Conservation (phyloP, 2,888 invertebrate genomes). For the Notocelia uddmanniana region DNA sequence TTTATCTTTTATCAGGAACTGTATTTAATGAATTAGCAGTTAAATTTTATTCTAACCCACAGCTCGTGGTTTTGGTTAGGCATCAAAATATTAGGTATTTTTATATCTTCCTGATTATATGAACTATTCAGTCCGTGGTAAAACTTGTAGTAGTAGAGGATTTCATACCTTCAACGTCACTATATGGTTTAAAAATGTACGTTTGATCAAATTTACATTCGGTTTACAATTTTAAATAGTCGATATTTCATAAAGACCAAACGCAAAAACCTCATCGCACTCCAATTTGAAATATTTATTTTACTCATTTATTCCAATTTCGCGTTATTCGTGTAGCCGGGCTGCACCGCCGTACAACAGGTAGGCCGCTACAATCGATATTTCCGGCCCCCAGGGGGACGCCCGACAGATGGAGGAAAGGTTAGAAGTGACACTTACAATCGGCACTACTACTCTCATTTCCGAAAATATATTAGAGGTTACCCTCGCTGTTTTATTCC, state of each 20-base stretch:
- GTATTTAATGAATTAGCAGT: too few species aligned
- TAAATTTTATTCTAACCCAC: too few species aligned
- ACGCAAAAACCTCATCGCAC: constrained; percentile 7
- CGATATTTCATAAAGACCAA: too few species aligned
- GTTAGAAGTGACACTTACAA: constrained; percentile 61
- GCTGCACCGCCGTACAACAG: constrained; percentile 59
- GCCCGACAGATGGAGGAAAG: constrained; percentile 62
- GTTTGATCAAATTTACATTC: too few species aligned
- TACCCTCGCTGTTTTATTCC: constrained; percentile 38
- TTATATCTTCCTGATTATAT: too few species aligned
- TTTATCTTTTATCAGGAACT: too few species aligned
- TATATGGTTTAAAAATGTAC: too few species aligned
- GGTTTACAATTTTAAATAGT: too few species aligned
- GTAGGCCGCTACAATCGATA: constrained; percentile 69
- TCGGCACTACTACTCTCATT: constrained; percentile 45
- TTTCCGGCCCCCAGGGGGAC: constrained; percentile 61
- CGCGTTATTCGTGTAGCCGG: constrained; percentile 40
- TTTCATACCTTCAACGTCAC: too few species aligned
- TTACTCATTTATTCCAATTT: constrained; percentile 34
- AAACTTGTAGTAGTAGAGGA: too few species aligned
- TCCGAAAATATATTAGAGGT: constrained; percentile 45
- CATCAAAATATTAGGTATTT: too few species aligned
- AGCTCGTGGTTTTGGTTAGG: too few species aligned
- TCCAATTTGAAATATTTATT: constrained; percentile 26
- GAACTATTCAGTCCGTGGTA: neutral